Conservation (phyloP, 2,113 vertebrate genomes). For the Columbina picui region DNA sequence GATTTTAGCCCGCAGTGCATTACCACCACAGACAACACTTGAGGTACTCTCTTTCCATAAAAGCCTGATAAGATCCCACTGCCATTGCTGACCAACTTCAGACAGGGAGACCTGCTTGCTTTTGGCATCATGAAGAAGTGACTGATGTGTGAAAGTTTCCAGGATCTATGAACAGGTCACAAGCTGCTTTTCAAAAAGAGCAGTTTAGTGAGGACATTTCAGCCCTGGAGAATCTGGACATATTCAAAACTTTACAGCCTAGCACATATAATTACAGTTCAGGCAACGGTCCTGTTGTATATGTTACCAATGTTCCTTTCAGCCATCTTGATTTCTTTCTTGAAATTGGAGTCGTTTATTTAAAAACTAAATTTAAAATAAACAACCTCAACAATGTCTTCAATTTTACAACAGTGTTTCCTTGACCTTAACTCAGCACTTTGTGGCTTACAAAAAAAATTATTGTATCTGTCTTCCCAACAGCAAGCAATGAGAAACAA, state of each 20-base stretch:
- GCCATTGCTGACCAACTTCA: not conserved
- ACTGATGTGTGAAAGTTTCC: not conserved
- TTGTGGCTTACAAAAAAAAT: not conserved
- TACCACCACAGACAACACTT: not conserved
- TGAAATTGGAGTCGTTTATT: not conserved
- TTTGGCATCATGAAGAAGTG: not conserved
- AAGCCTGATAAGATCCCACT: not conserved
- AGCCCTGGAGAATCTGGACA: not conserved
- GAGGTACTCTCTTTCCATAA: not conserved
- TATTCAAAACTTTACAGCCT: not conserved
- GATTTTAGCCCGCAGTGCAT: not conserved
- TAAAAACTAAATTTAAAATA: not conserved
- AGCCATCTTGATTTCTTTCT: not conserved
- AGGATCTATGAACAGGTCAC: not conserved
- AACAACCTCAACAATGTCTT: not conserved
- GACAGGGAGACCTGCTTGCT: not conserved
- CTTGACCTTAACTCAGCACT: not conserved
- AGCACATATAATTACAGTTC: not conserved
- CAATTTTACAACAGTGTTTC: not conserved
- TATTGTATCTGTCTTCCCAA: not conserved
- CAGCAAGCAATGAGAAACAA: not conserved
- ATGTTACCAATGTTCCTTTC: not conserved
- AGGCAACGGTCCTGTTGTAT: not conserved
- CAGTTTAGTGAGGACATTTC: not conserved
- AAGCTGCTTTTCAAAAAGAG: not conserved